Evolutionary conservation across 2,113 vertebrate genomes (phyloP).

Genomic region (Silurus glanis): DNA sequence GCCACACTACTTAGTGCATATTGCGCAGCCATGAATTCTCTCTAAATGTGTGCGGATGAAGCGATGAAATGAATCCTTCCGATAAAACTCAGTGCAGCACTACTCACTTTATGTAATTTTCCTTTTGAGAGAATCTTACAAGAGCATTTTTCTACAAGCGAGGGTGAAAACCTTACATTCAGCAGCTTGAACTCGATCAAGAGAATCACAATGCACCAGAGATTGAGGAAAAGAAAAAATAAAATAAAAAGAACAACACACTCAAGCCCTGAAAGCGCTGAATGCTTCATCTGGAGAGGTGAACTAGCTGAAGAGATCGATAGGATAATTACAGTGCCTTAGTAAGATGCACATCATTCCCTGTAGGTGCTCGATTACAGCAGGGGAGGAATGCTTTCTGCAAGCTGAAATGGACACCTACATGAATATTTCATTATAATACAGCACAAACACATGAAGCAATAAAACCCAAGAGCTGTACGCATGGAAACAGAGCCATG

Average conservation of each 20-base stretch:
- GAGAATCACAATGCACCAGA: neutral
- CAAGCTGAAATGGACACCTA: conserved; percentile 38
- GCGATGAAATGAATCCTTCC: neutral
- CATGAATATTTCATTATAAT: conserved; percentile 52
- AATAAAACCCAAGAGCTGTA: conserved; percentile 18
- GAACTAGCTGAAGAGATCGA: conserved; percentile 23
- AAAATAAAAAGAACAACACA: neutral
- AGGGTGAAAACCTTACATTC: neutral
- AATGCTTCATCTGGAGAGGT: neutral
- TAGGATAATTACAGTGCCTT: conserved; percentile 14
- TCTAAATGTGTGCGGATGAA: neutral
- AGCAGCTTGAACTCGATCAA: neutral
- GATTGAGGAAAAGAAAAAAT: neutral
- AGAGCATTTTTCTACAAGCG: neutral
- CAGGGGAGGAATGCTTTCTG: conserved; percentile 14
- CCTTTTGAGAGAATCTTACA: neutral
- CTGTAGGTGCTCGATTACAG: conserved; percentile 31
- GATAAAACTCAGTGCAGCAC: neutral
- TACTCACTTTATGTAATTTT: neutral
- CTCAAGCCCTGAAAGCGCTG: neutral
- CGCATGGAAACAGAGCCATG: neutral
- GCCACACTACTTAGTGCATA: neutral
- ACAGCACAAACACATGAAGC: conserved; percentile 41
- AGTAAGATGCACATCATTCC: conserved; percentile 3
- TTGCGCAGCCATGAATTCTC: neutral